phyloP scores from a whole-genome alignment of 2,113 vertebrate genomes.

The Hirundichthys speculiger region DNA sequence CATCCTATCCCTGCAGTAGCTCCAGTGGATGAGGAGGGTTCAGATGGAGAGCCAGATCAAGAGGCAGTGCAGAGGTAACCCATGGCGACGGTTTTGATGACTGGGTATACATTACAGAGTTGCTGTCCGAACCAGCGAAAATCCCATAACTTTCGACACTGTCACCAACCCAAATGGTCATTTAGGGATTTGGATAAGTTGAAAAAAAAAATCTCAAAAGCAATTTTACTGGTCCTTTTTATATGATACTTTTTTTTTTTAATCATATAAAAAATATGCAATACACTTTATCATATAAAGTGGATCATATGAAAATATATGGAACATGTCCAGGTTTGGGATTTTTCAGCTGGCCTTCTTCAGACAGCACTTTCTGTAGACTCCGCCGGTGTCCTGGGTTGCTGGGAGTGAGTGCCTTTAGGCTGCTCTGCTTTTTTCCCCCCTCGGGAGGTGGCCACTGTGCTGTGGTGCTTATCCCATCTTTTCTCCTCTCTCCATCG shows the following conservation, averaged over 20 bases:
- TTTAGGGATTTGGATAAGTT: background rate
- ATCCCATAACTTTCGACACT: conserved; percentile 23
- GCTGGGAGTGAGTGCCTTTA: conserved; percentile 75
- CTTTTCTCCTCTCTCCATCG: conserved; percentile 64
- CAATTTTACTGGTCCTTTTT: too few species aligned
- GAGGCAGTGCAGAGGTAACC: conserved; percentile 98
- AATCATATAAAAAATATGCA: too few species aligned
- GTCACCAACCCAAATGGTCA: background rate
- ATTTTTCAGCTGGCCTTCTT: conserved; percentile 36
- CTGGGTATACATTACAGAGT: conserved; percentile 29
- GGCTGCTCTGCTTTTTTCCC: conserved; percentile 79
- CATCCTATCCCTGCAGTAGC: conserved; percentile 93
- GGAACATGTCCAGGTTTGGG: conserved; percentile 33
- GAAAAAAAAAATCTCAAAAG: too few species aligned
- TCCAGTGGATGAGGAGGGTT: conserved; percentile 97
- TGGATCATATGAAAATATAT: background rate
- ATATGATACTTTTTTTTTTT: too few species aligned
- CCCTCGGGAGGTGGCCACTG: conserved; percentile 64
- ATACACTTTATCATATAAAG: too few species aligned
- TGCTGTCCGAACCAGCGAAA: conserved; percentile 62
- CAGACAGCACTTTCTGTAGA: conserved; percentile 56
- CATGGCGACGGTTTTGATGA: conserved; percentile 27
- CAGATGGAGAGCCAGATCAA: conserved; percentile 95
- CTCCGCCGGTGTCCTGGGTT: conserved; percentile 77
- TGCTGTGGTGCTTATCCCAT: conserved; percentile 65